Percentiles rank a stretch among this genome's conserved stretches.
Conservation (phyloP, 2,113 vertebrate genomes). For the Myxocyprinus asiaticus region DNA sequence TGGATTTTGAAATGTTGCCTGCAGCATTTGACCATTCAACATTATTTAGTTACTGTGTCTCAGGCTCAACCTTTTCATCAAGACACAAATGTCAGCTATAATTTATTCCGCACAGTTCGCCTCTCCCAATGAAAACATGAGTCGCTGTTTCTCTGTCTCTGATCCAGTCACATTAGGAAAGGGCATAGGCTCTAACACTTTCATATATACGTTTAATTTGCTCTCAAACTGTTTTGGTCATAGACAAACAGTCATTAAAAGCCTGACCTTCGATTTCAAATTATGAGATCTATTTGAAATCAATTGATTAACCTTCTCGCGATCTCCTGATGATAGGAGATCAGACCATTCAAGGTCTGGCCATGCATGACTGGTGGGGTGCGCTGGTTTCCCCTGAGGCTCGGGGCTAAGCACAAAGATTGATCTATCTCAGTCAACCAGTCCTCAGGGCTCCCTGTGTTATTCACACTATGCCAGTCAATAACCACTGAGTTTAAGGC, state of each 20-base stretch:
- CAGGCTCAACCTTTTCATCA: constrained; percentile 73
- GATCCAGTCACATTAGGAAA: constrained; percentile 51
- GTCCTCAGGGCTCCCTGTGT: constrained; percentile 25
- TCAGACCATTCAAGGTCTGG: constrained; percentile 39
- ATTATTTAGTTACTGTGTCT: constrained; percentile 67
- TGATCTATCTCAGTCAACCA: constrained; percentile 36
- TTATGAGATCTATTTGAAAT: constrained; percentile 65
- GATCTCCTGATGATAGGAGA: constrained; percentile 47
- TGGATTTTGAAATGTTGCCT: constrained; percentile 64
- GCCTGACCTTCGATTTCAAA: constrained; percentile 65
- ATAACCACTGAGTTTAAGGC: constrained; percentile 8
- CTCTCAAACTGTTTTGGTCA: constrained; percentile 41
- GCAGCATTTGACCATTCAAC: constrained; percentile 62
- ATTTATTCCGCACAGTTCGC: constrained; percentile 61
- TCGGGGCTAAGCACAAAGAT: constrained; percentile 39
- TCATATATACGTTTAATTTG: constrained; percentile 47
- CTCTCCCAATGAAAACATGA: constrained; percentile 61
- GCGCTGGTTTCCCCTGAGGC: constrained; percentile 32
- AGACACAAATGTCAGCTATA: constrained; percentile 69
- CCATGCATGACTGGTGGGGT: constrained; percentile 20
- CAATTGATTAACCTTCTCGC: constrained; percentile 63
- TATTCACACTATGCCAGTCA: constrained; percentile 40
- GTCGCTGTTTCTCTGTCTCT: constrained; percentile 49
- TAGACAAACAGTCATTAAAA: constrained; percentile 63
- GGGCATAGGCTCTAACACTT: constrained; percentile 41